A percentile compares a stretch with the other conserved stretches of the same genome.
These are phyloP conservation scores for Drosophila navojoa DNA, from an alignment of 1,140 invertebrate species.

Conservation along the genomic window DNA sequence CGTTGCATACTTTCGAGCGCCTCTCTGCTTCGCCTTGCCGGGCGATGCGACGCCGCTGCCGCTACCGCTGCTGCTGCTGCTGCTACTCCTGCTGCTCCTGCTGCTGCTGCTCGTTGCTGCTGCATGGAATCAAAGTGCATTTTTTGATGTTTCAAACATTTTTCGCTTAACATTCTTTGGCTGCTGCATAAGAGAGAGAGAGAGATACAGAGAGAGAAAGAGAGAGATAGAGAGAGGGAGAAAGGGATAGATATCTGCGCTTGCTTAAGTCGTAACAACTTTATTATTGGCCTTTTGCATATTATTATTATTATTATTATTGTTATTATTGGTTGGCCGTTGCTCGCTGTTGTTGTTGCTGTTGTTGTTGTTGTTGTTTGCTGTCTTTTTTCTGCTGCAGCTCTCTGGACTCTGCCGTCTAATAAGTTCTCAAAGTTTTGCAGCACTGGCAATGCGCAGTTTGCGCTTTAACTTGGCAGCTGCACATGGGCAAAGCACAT, in stretches of 20 bases:
- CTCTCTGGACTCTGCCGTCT: constrained; percentile 3
- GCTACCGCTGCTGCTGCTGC: no score
- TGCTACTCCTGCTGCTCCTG: no score
- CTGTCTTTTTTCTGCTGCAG: constrained; percentile 3
- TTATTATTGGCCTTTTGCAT: constrained; percentile 32
- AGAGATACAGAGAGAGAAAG: neutral
- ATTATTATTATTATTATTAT: constrained; percentile 41
- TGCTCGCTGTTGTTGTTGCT: constrained; percentile 23
- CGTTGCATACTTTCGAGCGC: constrained; percentile 7
- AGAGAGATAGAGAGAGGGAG: neutral
- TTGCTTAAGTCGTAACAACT: constrained; percentile 19
- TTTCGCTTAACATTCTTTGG: constrained; percentile 67
- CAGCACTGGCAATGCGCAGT: no score
- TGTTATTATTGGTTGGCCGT: constrained; percentile 52
- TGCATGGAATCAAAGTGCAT: constrained; percentile 58
- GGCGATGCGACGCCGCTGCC: no score
- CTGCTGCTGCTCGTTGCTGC: constrained; percentile 1
- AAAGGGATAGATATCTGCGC: neutral
- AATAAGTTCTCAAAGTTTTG: constrained; percentile 8
- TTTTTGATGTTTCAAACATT: constrained; percentile 64
- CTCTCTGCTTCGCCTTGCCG: no score
- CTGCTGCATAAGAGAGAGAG: neutral
- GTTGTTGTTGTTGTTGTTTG: constrained; percentile 11
- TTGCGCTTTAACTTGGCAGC: neutral
- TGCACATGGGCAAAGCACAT: neutral